These are phyloP conservation scores for Drosophila barbarae DNA, from an alignment of 2,888 invertebrate species.

Conservation along the genomic window DNA sequence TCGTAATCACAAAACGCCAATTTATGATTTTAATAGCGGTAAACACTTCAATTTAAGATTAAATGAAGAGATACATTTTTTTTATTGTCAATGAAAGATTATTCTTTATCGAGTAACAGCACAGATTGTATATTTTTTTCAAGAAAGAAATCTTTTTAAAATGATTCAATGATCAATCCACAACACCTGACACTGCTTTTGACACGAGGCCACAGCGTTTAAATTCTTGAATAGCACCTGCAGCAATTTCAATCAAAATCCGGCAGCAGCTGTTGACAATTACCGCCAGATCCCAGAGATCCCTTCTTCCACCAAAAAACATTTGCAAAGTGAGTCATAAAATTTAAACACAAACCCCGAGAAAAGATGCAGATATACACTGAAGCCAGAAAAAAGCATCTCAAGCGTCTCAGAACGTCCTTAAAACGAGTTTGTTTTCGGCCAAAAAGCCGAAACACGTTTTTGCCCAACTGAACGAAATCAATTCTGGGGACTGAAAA, in stretches of 20 bases:
- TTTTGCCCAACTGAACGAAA: constrained; percentile 63
- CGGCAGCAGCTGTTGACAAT: constrained; percentile 12
- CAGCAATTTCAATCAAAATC: constrained; percentile 21
- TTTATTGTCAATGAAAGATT: background rate
- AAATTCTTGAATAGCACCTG: constrained; percentile 5
- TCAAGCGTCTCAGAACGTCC: constrained; percentile 51
- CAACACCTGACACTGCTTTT: constrained; percentile 8
- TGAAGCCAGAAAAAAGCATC: constrained; percentile 3
- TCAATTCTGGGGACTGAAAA: constrained; percentile 55
- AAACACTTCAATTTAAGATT: background rate
- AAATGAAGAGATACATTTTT: background rate
- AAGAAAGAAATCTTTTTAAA: background rate
- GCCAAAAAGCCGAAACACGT: constrained; percentile 60
- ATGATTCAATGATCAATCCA: background rate
- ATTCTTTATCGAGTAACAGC: background rate
- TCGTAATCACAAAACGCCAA: background rate
- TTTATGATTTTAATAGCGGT: background rate
- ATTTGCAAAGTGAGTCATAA: constrained; percentile 58
- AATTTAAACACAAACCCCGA: constrained; percentile 25
- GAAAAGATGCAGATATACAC: constrained; percentile 37
- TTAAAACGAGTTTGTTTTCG: constrained; percentile 60
- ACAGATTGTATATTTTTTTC: background rate
- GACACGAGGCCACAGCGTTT: constrained; percentile 19
- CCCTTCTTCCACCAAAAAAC: background rate
- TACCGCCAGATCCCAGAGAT: background rate